Evolutionary conservation across 2,113 vertebrate species (phyloP).

Genomic region (Pterocles orientalis): DNA sequence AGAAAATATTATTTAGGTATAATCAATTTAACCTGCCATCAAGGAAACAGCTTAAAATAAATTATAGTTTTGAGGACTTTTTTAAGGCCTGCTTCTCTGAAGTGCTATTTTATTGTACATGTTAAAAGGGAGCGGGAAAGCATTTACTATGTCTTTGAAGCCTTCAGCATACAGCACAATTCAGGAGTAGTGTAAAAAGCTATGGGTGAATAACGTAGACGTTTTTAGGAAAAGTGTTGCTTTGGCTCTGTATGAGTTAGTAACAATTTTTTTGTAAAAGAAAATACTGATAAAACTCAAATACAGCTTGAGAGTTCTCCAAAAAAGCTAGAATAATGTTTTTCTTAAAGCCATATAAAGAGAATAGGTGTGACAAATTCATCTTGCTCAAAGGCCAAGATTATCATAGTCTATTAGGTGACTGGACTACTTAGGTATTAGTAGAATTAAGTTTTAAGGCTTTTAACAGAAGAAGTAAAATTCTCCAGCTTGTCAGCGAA

Average conservation of each 20-base stretch:
- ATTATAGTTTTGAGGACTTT: neutral
- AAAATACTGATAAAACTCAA: neutral
- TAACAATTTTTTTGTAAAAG: neutral
- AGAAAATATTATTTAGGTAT: neutral
- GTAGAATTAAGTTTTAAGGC: neutral
- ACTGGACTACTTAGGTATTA: accelerated
- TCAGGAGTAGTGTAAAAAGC: neutral
- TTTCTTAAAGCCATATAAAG: neutral
- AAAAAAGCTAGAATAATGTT: neutral
- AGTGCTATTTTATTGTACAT: neutral
- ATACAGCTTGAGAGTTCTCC: neutral
- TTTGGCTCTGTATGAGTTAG: neutral
- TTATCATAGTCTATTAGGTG: neutral
- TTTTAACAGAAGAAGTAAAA: neutral
- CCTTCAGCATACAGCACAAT: neutral
- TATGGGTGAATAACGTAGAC: neutral
- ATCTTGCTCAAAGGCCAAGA: neutral
- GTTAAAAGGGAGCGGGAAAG: neutral
- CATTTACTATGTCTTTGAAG: neutral
- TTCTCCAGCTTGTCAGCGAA: neutral
- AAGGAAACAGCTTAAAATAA: neutral
- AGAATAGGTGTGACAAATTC: neutral
- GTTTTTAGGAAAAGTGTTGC: neutral
- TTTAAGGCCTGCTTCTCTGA: neutral
- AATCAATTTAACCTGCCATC: neutral